These are phyloP conservation scores for Pseudochirops cupreus DNA, from an alignment of 2,797 vertebrate genomes.

Conservation along the genomic window DNA sequence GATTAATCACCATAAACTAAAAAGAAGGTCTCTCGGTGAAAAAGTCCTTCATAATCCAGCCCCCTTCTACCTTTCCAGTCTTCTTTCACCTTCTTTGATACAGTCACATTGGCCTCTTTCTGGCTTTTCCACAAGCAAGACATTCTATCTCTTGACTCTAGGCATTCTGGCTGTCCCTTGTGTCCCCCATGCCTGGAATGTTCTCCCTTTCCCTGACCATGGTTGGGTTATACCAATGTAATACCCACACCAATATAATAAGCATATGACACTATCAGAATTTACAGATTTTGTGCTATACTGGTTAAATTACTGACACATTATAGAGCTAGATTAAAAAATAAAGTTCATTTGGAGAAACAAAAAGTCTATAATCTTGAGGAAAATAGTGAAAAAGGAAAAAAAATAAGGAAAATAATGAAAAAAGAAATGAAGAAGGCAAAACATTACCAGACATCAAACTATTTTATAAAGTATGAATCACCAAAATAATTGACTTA, in stretches of 20 bases:
- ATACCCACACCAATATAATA: background rate
- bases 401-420: background rate
- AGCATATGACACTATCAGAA: background rate
- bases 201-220: background rate
- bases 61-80: background rate
- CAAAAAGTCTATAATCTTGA: background rate
- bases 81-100: background rate
- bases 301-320: background rate
- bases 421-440: background rate
- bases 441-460: background rate
- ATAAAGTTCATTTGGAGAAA: background rate
- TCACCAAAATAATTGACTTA: background rate
- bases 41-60: background rate
- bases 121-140: background rate
- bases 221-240: background rate
- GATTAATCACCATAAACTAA: background rate
- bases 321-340: background rate
- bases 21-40: background rate
- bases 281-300: background rate
- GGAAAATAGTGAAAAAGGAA: background rate
- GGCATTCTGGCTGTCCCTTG: background rate
- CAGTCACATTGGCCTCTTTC: background rate
- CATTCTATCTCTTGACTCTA: background rate
- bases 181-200: background rate
- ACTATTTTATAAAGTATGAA: background rate